Evolutionary conservation across 2,888 invertebrate species (phyloP).

Genomic region (Melipona bicolor): DNA sequence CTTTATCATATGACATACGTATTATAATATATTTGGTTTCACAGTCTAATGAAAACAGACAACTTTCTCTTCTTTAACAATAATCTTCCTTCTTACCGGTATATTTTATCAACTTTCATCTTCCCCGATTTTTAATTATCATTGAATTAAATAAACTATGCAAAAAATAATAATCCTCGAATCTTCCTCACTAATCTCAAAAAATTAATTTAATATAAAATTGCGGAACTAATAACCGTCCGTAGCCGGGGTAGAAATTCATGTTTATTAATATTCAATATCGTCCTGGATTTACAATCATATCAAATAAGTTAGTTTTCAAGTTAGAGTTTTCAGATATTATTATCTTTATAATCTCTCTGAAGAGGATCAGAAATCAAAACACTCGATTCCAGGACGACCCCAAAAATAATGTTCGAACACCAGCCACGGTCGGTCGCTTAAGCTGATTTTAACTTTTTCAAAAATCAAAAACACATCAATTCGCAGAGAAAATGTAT

Average conservation of each 20-base stretch:
- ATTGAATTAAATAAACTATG: not conserved
- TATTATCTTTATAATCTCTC: not conserved
- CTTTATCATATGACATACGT: slow-evolving; percentile 46
- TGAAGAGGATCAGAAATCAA: not conserved
- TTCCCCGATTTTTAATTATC: no score
- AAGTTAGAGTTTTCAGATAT: not conserved
- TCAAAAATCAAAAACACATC: not conserved
- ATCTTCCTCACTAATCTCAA: not conserved
- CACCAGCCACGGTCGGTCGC: slow-evolving; percentile 16
- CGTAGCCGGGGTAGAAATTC: slow-evolving; percentile 9
- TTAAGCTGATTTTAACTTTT: not conserved
- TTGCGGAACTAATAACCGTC: slow-evolving; percentile 14
- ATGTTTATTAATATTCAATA: slow-evolving; percentile 6
- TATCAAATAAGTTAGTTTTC: not conserved
- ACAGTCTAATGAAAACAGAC: slow-evolving; percentile 71
- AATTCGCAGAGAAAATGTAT: not conserved
- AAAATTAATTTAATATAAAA: not conserved
- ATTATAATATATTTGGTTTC: slow-evolving; percentile 79
- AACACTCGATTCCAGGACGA: slow-evolving; percentile 22
- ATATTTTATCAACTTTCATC: not conserved
- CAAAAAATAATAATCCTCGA: not conserved
- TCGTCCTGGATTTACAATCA: slow-evolving; percentile 14
- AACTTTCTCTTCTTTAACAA: slow-evolving; percentile 26
- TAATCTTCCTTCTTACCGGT: slow-evolving; percentile 18
- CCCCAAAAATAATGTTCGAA: slow-evolving; percentile 12